Evolutionary conservation across 2,113 vertebrate species (phyloP).

Genomic region (Microtus pennsylvanicus): DNA sequence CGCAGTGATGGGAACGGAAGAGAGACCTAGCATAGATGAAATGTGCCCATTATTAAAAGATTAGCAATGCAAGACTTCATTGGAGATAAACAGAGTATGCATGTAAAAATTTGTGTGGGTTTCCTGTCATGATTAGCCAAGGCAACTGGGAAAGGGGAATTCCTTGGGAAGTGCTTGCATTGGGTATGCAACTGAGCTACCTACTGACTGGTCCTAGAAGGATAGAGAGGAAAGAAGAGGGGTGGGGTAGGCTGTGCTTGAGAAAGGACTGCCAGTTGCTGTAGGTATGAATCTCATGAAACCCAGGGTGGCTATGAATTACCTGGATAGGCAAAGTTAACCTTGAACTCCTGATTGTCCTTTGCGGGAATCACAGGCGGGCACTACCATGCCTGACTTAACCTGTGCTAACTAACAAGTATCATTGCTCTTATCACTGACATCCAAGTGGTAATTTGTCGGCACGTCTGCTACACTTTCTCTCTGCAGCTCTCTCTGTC

Average conservation of each 20-base stretch:
- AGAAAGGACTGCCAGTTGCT: background rate
- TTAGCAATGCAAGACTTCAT: background rate
- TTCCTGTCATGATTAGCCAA: background rate
- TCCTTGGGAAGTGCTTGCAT: background rate
- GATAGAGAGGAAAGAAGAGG: background rate
- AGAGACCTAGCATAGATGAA: background rate
- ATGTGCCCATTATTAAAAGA: background rate
- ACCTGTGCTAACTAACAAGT: background rate
- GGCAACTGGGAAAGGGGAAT: background rate
- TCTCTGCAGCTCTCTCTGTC: background rate
- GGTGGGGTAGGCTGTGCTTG: too few relatives aligned
- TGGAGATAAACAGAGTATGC: background rate
- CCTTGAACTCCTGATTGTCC: background rate
- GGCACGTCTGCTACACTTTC: background rate
- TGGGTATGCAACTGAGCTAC: background rate
- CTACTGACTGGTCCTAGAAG: background rate
- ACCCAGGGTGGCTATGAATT: background rate
- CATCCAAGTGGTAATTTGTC: background rate
- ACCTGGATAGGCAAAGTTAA: background rate
- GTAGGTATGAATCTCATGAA: background rate
- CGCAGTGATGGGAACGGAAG: background rate
- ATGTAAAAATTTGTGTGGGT: constrained; percentile 12
- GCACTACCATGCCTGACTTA: too few relatives aligned
- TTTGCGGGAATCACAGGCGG: background rate
- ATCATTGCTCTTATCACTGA: background rate